Percentiles rank a stretch among this genome's conserved stretches.
Evolutionary conservation across 2,797 vertebrate genomes (phyloP).

Genomic region (Chromobotia macracanthus): DNA sequence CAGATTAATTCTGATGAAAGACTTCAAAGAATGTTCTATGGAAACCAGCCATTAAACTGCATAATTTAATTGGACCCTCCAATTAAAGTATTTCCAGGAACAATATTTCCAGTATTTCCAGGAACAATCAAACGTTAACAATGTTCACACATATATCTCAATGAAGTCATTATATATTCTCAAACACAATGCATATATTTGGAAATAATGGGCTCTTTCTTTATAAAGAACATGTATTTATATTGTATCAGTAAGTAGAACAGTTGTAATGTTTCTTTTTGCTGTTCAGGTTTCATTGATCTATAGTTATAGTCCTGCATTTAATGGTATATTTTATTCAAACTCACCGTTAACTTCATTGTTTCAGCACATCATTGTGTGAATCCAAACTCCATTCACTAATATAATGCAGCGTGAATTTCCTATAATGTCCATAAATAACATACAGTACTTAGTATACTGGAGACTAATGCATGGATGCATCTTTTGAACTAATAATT

Average conservation of each 20-base stretch:
- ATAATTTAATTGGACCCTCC: neutral
- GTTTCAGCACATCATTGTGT: neutral
- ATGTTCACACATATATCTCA: neutral
- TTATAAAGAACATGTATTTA: neutral
- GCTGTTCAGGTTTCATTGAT: neutral
- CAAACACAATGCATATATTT: neutral
- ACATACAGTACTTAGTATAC: neutral
- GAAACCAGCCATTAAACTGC: neutral
- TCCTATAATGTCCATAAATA: neutral
- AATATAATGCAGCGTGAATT: conserved; percentile 3
- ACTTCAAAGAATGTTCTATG: neutral
- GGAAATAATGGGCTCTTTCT: neutral
- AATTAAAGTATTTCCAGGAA: neutral
- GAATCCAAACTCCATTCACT: neutral
- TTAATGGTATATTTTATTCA: conserved; percentile 22
- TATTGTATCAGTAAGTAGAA: neutral
- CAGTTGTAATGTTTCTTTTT: conserved; percentile 3
- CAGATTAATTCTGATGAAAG: neutral
- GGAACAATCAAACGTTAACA: neutral
- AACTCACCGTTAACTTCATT: neutral
- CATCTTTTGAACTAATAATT: no score
- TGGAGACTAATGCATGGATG: neutral
- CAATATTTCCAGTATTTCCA: neutral
- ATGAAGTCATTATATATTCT: neutral
- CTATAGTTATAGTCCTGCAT: neutral